These are phyloP conservation scores for Erpetoichthys calabaricus DNA, from an alignment of 2,797 vertebrate species.

Conservation along the genomic window DNA sequence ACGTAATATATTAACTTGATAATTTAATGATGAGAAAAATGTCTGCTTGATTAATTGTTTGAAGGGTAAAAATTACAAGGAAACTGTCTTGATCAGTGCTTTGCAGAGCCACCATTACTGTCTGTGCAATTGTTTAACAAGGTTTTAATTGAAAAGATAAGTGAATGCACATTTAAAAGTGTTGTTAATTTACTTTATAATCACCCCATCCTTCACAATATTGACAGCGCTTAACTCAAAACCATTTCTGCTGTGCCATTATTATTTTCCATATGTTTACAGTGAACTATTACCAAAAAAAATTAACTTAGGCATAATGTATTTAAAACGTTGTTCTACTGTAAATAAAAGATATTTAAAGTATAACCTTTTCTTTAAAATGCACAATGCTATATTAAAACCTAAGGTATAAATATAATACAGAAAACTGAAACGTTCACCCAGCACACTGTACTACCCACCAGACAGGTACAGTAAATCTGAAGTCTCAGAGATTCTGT, in stretches of 20 bases:
- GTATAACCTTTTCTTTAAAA: too few species aligned
- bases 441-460: too few species aligned
- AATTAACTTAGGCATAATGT: conserved; percentile 1
- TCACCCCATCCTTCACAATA: conserved; percentile 71
- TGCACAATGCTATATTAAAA: too few species aligned
- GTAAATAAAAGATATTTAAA: neutral
- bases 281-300: conserved; percentile 22
- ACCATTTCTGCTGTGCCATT: conserved; percentile 63
- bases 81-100: conserved; percentile 69
- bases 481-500: too few species aligned
- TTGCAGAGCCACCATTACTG: conserved; percentile 64
- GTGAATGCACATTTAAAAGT: conserved; percentile 76
- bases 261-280: conserved; percentile 72
- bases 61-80: conserved; percentile 69
- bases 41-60: conserved; percentile 66
- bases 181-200: conserved; percentile 76
- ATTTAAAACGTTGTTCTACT: neutral
- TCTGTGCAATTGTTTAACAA: conserved; percentile 73
- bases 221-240: conserved; percentile 64
- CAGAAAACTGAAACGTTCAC: too few species aligned
- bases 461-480: too few species aligned
- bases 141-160: conserved; percentile 79
- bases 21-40: conserved; percentile 70
- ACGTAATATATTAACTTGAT: conserved; percentile 63
- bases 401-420: too few species aligned